Evolutionary conservation across 2,113 vertebrate species (phyloP).

Genomic region (Scopus umbretta): DNA sequence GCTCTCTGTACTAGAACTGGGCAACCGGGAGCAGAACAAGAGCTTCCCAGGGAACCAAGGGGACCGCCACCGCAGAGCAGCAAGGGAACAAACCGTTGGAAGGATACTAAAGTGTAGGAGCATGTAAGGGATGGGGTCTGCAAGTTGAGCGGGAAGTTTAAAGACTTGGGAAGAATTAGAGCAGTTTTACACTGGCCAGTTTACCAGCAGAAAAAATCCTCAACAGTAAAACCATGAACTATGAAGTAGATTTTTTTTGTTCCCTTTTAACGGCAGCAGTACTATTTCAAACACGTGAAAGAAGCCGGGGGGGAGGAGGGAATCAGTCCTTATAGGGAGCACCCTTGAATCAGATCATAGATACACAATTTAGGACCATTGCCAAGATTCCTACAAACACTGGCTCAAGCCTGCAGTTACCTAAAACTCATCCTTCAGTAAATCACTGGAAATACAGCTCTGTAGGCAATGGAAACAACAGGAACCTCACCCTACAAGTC

Average conservation of each 20-base stretch:
- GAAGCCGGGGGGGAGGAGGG: not conserved
- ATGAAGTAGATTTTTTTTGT: not conserved
- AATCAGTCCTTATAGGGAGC: constrained; percentile 20
- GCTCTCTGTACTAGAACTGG: not conserved
- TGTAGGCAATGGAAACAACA: not conserved
- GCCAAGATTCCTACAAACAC: not conserved
- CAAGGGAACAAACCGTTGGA: not conserved
- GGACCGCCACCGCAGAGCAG: not conserved
- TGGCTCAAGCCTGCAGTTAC: not conserved
- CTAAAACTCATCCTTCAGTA: not conserved
- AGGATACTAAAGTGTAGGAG: not conserved
- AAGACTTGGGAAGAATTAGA: not conserved
- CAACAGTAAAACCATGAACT: not conserved
- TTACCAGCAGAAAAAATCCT: not conserved
- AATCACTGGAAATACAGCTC: not conserved
- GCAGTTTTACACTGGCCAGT: not conserved
- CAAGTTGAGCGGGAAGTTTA: not conserved
- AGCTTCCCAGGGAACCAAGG: not conserved
- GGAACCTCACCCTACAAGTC: not conserved
- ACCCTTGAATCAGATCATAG: not conserved
- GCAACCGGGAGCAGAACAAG: not conserved
- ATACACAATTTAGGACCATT: not conserved
- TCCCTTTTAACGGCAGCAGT: not conserved
- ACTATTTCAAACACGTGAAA: not conserved
- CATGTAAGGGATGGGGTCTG: not conserved